A percentile compares a stretch with the other conserved stretches of the same genome.
These are phyloP conservation scores for Magallana angulata DNA, from an alignment of 1,140 invertebrate species.

Conservation along the genomic window DNA sequence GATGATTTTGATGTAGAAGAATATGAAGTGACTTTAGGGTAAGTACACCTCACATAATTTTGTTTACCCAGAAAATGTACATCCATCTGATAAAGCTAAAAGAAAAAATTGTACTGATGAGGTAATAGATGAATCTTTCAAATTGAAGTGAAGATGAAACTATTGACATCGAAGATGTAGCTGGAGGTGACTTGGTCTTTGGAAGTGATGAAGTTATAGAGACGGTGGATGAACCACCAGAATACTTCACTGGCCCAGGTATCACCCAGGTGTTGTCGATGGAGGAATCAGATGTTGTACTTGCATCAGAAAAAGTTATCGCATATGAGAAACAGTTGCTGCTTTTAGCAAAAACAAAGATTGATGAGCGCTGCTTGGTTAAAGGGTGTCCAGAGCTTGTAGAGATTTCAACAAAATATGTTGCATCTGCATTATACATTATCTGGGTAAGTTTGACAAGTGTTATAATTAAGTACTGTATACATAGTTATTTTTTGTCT, in stretches of 20 bases:
- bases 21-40: conserved; percentile 17
- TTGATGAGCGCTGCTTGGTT: not conserved
- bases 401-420: not conserved
- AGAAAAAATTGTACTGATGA: not conserved
- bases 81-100: not conserved
- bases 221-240: not conserved
- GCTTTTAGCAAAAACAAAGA: conserved; percentile 17
- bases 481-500: not conserved
- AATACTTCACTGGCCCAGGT: not conserved
- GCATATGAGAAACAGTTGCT: not conserved
- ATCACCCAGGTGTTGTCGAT: not conserved
- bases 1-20: not conserved
- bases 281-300: not conserved
- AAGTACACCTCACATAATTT: not conserved
- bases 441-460: conserved; percentile 11
- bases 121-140: not conserved
- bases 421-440: conserved; percentile 33
- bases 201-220: not conserved
- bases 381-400: conserved; percentile 24
- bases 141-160: not conserved
- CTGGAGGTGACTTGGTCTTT: not conserved
- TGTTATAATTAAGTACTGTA: not conserved
- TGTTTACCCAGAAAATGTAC: not conserved
- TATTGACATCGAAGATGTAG: conserved; percentile 4
- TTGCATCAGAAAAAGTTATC: not conserved